Evolutionary conservation across 1,140 invertebrate species (phyloP).

Genomic region (Oreohelix idahoensis): DNA sequence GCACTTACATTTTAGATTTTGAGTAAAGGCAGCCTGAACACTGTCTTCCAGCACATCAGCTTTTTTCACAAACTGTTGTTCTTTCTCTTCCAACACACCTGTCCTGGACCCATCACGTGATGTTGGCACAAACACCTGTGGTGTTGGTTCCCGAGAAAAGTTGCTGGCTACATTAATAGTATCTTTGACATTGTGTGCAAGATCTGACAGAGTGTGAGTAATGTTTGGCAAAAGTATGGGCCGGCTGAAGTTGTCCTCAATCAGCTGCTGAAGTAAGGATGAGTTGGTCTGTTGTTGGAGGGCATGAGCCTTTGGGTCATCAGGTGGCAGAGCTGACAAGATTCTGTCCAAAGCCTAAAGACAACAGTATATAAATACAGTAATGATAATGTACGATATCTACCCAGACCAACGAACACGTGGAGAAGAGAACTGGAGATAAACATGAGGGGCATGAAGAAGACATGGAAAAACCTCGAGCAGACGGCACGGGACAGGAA

Average conservation of each 20-base stretch:
- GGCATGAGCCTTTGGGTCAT: slow-evolving; percentile 54
- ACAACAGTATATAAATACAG: too few species aligned
- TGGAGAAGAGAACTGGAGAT: too few species aligned
- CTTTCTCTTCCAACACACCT: neutral
- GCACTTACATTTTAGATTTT: slow-evolving; percentile 22
- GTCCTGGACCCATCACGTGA: neutral
- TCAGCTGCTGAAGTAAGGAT: slow-evolving; percentile 50
- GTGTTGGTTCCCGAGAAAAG: slow-evolving; percentile 34
- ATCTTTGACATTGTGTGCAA: slow-evolving; percentile 57
- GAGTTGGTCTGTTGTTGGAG: slow-evolving; percentile 50
- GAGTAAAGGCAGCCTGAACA: neutral
- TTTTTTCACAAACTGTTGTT: neutral
- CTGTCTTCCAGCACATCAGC: neutral
- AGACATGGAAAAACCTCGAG: too few species aligned
- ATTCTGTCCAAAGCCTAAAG: slow-evolving; percentile 62
- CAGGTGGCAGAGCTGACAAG: slow-evolving; percentile 54
- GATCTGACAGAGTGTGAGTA: slow-evolving; percentile 48
- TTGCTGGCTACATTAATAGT: slow-evolving; percentile 52
- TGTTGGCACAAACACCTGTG: neutral
- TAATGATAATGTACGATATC: too few species aligned
- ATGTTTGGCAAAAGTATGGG: slow-evolving; percentile 49
- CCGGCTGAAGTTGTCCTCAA: slow-evolving; percentile 56
- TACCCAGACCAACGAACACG: too few species aligned
- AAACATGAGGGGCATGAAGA: too few species aligned
- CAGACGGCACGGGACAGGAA: too few species aligned